These are phyloP conservation scores for Microhierax caerulescens DNA, from an alignment of 2,797 vertebrate species.

Conservation along the genomic window DNA sequence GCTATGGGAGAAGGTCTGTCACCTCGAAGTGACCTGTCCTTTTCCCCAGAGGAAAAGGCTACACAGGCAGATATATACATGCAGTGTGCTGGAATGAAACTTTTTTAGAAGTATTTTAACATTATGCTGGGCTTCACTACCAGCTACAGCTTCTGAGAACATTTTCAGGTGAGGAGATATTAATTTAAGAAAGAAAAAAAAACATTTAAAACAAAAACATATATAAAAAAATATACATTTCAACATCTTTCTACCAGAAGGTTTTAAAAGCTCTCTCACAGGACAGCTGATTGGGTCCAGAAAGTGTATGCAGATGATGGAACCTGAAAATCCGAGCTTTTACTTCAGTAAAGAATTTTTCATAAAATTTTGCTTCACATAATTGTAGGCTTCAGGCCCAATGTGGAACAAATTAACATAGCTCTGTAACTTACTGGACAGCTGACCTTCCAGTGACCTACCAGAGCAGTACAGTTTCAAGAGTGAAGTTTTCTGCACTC, in stretches of 20 bases:
- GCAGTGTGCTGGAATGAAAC: not conserved
- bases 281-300: not conserved
- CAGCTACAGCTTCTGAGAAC: not conserved
- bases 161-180: not conserved
- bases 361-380: not conserved
- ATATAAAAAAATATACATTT: not conserved
- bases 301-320: not conserved
- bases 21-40: not conserved
- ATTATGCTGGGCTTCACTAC: not conserved
- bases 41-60: not conserved
- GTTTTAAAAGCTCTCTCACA: not conserved
- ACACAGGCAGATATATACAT: not conserved
- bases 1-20: not conserved
- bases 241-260: not conserved
- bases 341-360: not conserved
- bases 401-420: slow-evolving; percentile 41
- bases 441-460: slow-evolving; percentile 26
- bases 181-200: not conserved
- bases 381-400: not conserved
- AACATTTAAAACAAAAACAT: not conserved
- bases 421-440: not conserved
- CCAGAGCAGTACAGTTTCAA: not conserved
- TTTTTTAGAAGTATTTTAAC: not conserved
- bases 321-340: not conserved
- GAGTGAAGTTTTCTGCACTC: not conserved